Base-by-base conservation (phyloP, 2,797 vertebrate genomes). In the Toxotes lorentzi region DNA sequence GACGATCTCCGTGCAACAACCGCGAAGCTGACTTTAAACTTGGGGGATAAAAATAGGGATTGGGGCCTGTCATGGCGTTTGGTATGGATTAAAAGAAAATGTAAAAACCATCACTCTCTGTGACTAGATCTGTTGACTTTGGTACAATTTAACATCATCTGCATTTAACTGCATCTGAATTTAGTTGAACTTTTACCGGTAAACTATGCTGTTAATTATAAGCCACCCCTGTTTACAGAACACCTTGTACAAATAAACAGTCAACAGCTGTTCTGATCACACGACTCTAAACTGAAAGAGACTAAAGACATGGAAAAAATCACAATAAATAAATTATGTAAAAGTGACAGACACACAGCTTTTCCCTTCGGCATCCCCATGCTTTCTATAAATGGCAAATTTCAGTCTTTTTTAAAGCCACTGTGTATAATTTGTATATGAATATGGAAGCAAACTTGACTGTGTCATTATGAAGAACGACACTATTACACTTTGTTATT, bases 291-390 rank as follows among this genome's bases (percentile, higher is more conserved):
- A 61, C 38, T 35, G 23, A 53, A 68, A 19, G 23, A 13, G 40
- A 41, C 9, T 47, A 8, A 19, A 47, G 7, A 47, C 43, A 21
- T 4, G 3, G 17, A 19, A 50, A 10, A 57, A 50, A 53, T 41
- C n/a, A 24, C 2, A 3, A 53, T 23, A 14, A 30, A 23, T 30
- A 47, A 53, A 68, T 61, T 40, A 41, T 73, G 40, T 32, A 32
- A 40, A 79, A 8, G 19, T 56, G 62, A 23, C 27, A 45, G 24
- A 66, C 60, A 59, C 45, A 59, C 59, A 65, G 75, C 35, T 59
- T 21, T 11, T 11, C 21, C n/a, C n/a, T n/a, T 23, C 19, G 24
- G 32, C 14, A 43, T 50, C 23, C 17, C 21, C 50, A 16, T 35
- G 7, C 38, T 61, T 48, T 30, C 40, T 40, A 7, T n/a, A 30